Evolutionary conservation across 2,888 invertebrate genomes (phyloP), one percentile per base, ranked within the genome.

Genomic region (Habroteleia sp.): DNA sequence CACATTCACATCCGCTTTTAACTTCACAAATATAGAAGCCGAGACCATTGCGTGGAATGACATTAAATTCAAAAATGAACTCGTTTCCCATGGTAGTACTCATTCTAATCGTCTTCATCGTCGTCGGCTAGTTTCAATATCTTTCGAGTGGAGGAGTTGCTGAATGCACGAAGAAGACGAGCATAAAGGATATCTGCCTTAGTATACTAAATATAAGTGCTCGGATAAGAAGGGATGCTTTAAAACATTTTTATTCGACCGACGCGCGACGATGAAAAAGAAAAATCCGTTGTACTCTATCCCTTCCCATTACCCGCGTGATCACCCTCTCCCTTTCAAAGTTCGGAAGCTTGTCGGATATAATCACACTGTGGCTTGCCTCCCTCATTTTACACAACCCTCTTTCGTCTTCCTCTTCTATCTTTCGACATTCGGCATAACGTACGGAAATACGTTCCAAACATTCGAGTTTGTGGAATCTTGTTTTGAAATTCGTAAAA

Each of bases 301-400:
- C 52, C 41, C 44, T 31, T 25, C 29, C n/a, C 13, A 2, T 23
- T 25, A 1, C 23, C 13, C 14, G 25, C 54, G n/a, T 14, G 11
- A 42, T 27, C 54, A 14, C 17, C 27, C 27, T 5, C 46, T 35
- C 31, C 33, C 42, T 13, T 17, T 20, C 16, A 33, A 52, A 50
- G 31, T 54, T 60, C 39, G 60, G 31, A 39, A 62, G 54, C 62
- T 62, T 46, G 54, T 46, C 63, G 71, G 54, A 52, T 60, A 52
- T 69, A 74, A 72, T 66, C 66, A 68, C 71, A 76, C 54, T 31
- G 74, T 48, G 65, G 75, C 42, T 65, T 39, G 31, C 60, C 42
- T 65, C 68, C 73, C 58, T 79, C 78, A 74, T 77, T 79, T 82
- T 76, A 76, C 54, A 14, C 66, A 37, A 68, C 66, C 66, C 74